phyloP scores from a whole-genome alignment of 2,113 vertebrate genomes.

The Cryptomyrus ogoouensis region DNA sequence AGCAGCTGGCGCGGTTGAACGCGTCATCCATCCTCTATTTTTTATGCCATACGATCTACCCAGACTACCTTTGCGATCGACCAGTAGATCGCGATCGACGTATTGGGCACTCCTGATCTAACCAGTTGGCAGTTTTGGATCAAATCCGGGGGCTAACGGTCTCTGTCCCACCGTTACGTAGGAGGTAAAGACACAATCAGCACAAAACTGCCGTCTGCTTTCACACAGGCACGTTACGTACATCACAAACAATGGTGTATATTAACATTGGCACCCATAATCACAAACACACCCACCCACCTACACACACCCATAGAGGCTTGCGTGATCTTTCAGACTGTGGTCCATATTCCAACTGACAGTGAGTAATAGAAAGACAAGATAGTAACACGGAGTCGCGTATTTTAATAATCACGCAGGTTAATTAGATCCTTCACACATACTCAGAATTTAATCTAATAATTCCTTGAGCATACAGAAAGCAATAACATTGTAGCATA shows the following conservation, averaged over 20 bases:
- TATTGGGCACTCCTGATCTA: neutral
- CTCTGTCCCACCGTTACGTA: neutral
- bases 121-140: neutral
- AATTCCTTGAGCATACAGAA: too few species aligned
- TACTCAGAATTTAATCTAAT: neutral
- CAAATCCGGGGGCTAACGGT: neutral
- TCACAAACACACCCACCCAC: slow-evolving; percentile 41
- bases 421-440: neutral
- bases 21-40: too few species aligned
- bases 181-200: neutral
- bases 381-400: neutral
- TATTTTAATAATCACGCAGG: neutral
- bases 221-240: neutral
- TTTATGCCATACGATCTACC: too few species aligned
- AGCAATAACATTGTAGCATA: neutral
- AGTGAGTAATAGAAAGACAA: neutral
- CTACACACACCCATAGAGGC: slow-evolving; percentile 29
- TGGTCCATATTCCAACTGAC: neutral
- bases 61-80: too few species aligned
- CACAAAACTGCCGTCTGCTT: neutral
- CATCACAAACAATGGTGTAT: neutral
- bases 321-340: slow-evolving; percentile 29
- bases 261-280: neutral
- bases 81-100: too few species aligned
- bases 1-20: too few species aligned